Percentiles rank a stretch among this genome's conserved stretches.
Evolutionary conservation across 2,113 vertebrate genomes (phyloP).

Genomic region (Chionodraco myersi): DNA sequence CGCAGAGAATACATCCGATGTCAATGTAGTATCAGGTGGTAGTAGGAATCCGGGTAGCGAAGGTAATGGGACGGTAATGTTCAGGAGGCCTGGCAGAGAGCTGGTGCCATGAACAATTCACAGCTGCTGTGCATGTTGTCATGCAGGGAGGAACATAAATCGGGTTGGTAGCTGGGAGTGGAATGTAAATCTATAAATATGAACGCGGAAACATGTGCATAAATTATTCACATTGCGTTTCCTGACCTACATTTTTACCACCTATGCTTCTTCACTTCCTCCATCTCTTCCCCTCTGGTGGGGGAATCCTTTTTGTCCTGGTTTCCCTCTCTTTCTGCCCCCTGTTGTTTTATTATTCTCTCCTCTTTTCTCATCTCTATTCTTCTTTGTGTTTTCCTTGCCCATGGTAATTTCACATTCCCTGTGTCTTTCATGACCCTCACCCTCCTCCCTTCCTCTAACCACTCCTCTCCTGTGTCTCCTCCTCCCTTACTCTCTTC

Average conservation of each 20-base stretch:
- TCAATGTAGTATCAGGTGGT: not conserved
- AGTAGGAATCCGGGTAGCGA: not conserved
- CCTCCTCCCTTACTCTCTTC: not conserved
- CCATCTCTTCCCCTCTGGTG: not conserved
- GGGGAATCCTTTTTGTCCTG: not conserved
- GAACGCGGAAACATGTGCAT: slow-evolving; percentile 20
- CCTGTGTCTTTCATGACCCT: not conserved
- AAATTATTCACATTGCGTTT: slow-evolving; percentile 66
- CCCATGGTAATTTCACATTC: not conserved
- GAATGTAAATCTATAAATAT: slow-evolving; percentile 66
- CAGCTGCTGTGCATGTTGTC: not conserved
- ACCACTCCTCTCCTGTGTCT: not conserved
- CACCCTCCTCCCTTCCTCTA: not conserved
- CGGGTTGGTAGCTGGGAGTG: slow-evolving; percentile 2
- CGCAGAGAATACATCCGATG: not conserved
- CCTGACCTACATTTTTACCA: slow-evolving; percentile 60
- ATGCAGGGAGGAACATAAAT: not conserved
- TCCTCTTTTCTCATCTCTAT: not conserved
- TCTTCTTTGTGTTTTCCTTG: not conserved
- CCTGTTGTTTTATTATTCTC: not conserved
- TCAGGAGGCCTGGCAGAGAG: too few species aligned
- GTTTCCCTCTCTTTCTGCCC: not conserved
- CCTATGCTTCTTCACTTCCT: not conserved
- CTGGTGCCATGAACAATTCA: not conserved
- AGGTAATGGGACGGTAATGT: too few species aligned